phyloP scores from a whole-genome alignment of 2,113 vertebrate species.

The Saccopteryx bilineata region DNA sequence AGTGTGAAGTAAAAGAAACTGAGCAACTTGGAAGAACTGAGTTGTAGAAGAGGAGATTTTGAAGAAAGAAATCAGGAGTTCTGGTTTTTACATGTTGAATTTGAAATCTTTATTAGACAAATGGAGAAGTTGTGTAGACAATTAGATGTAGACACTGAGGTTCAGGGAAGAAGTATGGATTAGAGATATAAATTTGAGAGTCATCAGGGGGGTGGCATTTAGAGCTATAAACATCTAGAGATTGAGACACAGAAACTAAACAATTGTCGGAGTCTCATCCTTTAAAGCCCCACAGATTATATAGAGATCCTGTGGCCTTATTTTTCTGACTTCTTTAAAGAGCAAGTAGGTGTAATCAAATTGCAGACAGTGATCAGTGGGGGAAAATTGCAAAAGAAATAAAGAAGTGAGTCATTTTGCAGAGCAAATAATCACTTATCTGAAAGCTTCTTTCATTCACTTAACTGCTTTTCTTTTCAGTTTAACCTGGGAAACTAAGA shows the following conservation, averaged over 20 bases:
- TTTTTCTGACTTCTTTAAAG: conserved; percentile 29
- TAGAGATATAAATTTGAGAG: neutral
- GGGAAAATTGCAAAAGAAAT: neutral
- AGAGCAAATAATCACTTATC: conserved; percentile 16
- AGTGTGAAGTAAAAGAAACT: neutral
- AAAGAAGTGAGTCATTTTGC: conserved; percentile 15
- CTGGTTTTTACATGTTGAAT: neutral
- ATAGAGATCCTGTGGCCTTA: neutral
- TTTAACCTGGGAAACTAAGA: conserved; percentile 22
- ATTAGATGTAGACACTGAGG: neutral
- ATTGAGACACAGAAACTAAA: neutral
- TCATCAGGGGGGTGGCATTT: neutral
- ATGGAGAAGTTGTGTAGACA: neutral
- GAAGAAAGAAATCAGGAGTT: conserved; percentile 7
- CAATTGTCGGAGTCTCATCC: neutral
- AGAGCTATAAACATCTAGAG: neutral
- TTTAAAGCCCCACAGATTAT: neutral
- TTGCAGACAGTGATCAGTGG: neutral
- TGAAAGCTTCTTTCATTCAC: conserved; percentile 28
- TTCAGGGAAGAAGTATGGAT: neutral
- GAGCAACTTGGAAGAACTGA: neutral
- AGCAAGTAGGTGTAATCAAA: neutral
- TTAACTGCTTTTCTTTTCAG: neutral
- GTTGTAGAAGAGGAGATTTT: conserved; percentile 20
- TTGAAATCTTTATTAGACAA: conserved; percentile 35